These are phyloP conservation scores for Palaemon carinicauda DNA, from an alignment of 1,140 invertebrate genomes.

Conservation along the genomic window DNA sequence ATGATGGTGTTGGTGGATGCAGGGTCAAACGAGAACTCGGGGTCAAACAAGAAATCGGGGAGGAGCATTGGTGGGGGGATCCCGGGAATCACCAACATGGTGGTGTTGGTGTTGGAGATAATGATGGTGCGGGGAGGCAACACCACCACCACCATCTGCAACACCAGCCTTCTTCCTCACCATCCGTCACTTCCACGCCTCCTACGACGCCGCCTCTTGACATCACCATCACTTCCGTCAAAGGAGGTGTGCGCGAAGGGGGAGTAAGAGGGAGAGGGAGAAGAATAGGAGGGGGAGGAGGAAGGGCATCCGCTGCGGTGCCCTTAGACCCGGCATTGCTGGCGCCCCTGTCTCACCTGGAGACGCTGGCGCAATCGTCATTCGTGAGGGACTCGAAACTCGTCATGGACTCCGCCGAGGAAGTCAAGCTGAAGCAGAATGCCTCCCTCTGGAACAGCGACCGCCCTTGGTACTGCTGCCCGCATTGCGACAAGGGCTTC, in stretches of 20 bases:
- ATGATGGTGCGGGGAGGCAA: neutral
- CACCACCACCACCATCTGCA: slow-evolving; percentile 35
- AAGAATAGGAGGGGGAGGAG: too few relatives aligned
- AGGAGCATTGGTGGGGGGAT: slow-evolving; percentile 37
- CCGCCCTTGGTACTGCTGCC: slow-evolving; percentile 39
- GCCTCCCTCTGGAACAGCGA: neutral
- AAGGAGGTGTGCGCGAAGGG: too few relatives aligned
- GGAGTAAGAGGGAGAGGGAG: too few relatives aligned
- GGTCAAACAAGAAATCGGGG: slow-evolving; percentile 42
- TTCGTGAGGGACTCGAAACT: slow-evolving; percentile 6
- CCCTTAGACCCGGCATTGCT: neutral
- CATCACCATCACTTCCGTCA: too few relatives aligned
- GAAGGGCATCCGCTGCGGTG: neutral
- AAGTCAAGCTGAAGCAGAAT: neutral
- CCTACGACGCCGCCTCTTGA: neutral
- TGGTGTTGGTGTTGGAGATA: neutral
- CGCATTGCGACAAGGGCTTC: slow-evolving; percentile 42
- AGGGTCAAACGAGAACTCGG: slow-evolving; percentile 15
- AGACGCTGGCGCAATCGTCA: slow-evolving; percentile 23
- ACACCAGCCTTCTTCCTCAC: neutral
- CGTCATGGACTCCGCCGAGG: neutral
- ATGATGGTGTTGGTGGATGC: neutral
- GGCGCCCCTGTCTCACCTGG: slow-evolving; percentile 35
- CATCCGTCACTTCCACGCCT: neutral
- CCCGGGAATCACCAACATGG: neutral